These are phyloP conservation scores for Clarias platycephalus DNA, from an alignment of 2,797 vertebrate species.

Conservation along the genomic window DNA sequence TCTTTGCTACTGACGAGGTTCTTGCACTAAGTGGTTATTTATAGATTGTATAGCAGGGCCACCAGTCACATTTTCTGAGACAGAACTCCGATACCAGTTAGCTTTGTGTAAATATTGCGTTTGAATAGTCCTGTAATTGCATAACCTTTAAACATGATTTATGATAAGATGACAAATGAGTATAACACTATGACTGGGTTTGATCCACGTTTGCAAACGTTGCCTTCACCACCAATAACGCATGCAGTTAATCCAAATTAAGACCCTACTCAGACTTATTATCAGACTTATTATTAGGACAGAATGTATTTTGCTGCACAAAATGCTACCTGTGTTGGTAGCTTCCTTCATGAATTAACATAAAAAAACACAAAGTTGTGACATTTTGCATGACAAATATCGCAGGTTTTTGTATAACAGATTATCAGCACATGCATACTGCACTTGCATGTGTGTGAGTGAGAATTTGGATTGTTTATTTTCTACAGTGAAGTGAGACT, in stretches of 20 bases:
- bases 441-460: not conserved
- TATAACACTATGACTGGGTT: too few species aligned
- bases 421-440: not conserved
- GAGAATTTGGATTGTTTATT: not conserved
- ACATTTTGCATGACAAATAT: constrained; percentile 10
- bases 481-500: not conserved
- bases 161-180: not conserved
- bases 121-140: not conserved
- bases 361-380: not conserved
- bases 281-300: not conserved
- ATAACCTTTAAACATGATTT: not conserved
- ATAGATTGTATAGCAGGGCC: not conserved
- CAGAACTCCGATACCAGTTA: not conserved
- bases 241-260: not conserved
- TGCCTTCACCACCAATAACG: not conserved
- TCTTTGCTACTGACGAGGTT: constrained; percentile 35
- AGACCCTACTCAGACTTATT: not conserved
- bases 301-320: not conserved
- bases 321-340: not conserved
- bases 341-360: too few species aligned
- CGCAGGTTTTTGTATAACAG: not conserved
- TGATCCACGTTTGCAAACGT: not conserved
- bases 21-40: not conserved
- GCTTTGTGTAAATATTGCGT: not conserved
- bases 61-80: too few species aligned